Percentiles rank a stretch among this genome's conserved stretches.
phyloP scores from a whole-genome alignment of 2,888 invertebrate species.

The Spialia ferax region DNA sequence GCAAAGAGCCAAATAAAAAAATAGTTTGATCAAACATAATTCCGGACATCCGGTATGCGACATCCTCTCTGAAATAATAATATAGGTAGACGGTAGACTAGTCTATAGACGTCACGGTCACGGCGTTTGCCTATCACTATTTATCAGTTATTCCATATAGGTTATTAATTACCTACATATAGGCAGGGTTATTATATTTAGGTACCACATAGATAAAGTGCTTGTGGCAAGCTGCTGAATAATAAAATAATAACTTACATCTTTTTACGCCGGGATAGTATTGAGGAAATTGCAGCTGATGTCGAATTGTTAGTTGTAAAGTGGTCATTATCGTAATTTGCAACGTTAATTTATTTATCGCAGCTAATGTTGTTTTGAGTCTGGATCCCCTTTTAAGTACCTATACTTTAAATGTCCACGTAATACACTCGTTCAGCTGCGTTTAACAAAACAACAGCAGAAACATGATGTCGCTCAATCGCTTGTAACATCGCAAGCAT shows the following conservation, averaged over 20 bases:
- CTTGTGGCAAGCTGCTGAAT: neutral
- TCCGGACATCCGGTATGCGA: too few species aligned
- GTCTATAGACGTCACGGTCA: too few species aligned
- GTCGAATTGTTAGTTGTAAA: neutral
- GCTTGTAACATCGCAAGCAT: slow-evolving; percentile 21
- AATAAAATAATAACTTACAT: neutral
- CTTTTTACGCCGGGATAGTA: neutral
- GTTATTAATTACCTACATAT: too few species aligned
- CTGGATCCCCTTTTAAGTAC: slow-evolving; percentile 2
- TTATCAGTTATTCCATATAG: too few species aligned
- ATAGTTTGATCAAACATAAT: too few species aligned
- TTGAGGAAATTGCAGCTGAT: slow-evolving; percentile 16
- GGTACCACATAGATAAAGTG: neutral
- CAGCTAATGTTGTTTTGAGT: neutral
- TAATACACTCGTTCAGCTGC: slow-evolving; percentile 12
- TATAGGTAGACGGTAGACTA: too few species aligned
- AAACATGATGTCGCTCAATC: slow-evolving; percentile 21
- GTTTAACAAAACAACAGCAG: slow-evolving; percentile 6
- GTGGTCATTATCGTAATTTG: slow-evolving; percentile 20
- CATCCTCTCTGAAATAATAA: too few species aligned
- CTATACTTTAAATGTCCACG: neutral
- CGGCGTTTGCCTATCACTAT: too few species aligned
- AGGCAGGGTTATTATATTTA: neutral
- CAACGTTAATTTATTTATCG: slow-evolving; percentile 19
- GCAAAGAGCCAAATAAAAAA: too few species aligned